These are phyloP conservation scores for Eupeodes latifasciatus DNA, from an alignment of 2,888 invertebrate species.

Conservation along the genomic window DNA sequence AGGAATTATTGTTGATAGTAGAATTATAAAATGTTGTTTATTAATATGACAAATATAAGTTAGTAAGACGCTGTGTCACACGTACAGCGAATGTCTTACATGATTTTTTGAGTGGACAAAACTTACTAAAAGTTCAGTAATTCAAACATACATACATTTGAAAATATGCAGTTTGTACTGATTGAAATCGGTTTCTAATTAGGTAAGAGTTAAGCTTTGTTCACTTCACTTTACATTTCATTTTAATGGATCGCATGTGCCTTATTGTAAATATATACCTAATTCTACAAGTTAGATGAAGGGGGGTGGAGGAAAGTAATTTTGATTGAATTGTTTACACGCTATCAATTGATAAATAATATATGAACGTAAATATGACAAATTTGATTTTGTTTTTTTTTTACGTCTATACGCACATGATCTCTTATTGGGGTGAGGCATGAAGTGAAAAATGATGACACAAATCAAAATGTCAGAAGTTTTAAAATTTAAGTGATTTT, in stretches of 20 bases:
- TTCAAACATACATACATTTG: neutral
- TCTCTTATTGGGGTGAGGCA: no score
- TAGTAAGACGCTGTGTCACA: conserved; percentile 25
- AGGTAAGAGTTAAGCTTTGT: conserved; percentile 23
- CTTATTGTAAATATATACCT: neutral
- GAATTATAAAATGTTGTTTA: conserved; percentile 25
- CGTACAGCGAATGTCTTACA: conserved; percentile 56
- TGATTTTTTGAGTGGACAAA: conserved; percentile 53
- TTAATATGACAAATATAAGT: conserved; percentile 38
- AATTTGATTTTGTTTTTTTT: conserved; percentile 10
- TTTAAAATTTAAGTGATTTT: conserved; percentile 15
- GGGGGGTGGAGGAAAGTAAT: neutral
- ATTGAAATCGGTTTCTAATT: conserved; percentile 49
- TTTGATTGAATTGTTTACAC: conserved; percentile 44
- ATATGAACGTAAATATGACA: neutral
- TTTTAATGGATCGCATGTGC: conserved; percentile 25
- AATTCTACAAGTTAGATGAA: no score
- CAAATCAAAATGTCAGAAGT: conserved; percentile 9
- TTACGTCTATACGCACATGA: conserved; percentile 18
- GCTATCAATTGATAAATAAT: conserved; percentile 18
- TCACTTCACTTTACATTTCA: no score
- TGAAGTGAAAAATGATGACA: neutral
- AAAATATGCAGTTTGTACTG: conserved; percentile 39
- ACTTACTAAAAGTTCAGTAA: neutral
- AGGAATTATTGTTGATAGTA: conserved; percentile 5